Percentiles rank a stretch among this genome's conserved stretches.
phyloP scores from a whole-genome alignment of 92 coral and sea anemone species.

The Galaxea fascicularis region DNA sequence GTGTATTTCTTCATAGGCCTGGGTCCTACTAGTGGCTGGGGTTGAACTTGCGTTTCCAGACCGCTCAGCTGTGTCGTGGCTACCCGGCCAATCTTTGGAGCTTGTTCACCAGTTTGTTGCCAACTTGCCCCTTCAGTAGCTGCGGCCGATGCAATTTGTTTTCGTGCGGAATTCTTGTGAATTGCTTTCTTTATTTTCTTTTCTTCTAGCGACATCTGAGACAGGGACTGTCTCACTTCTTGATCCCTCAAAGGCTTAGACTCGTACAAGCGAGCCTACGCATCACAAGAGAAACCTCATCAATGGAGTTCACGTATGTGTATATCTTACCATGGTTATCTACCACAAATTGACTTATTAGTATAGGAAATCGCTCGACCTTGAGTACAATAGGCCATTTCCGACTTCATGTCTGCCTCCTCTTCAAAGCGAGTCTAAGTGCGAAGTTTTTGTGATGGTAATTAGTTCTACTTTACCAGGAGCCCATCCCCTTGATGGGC shows the following conservation, averaged over 20 bases:
- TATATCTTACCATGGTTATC: no score
- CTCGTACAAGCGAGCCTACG: slow-evolving; percentile 66
- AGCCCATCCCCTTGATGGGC: no score
- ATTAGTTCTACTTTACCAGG: no score
- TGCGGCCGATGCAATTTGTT: slow-evolving; percentile 6
- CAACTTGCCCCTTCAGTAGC: slow-evolving; percentile 4
- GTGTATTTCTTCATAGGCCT: slow-evolving; percentile 86
- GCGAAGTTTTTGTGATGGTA: no score
- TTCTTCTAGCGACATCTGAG: slow-evolving; percentile 59
- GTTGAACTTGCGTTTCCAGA: slow-evolving; percentile 19
- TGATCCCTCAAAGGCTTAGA: slow-evolving; percentile 51
- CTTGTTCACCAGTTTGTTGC: slow-evolving; percentile 15
- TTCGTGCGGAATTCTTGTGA: slow-evolving; percentile 11
- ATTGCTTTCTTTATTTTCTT: slow-evolving; percentile 19
- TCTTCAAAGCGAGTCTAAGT: no score
- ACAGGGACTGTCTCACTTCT: slow-evolving; percentile 43
- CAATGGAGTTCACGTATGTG: background rate
- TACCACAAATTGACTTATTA: no score
- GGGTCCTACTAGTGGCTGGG: slow-evolving; percentile 26
- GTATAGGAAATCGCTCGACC: no score
- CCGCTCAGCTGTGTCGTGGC: slow-evolving; percentile 3
- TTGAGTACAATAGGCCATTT: no score
- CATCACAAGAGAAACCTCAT: background rate
- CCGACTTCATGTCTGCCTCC: no score
- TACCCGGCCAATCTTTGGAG: background rate